phyloP scores from a whole-genome alignment of 1,140 invertebrate species.

The Frieseomelitta varia region DNA sequence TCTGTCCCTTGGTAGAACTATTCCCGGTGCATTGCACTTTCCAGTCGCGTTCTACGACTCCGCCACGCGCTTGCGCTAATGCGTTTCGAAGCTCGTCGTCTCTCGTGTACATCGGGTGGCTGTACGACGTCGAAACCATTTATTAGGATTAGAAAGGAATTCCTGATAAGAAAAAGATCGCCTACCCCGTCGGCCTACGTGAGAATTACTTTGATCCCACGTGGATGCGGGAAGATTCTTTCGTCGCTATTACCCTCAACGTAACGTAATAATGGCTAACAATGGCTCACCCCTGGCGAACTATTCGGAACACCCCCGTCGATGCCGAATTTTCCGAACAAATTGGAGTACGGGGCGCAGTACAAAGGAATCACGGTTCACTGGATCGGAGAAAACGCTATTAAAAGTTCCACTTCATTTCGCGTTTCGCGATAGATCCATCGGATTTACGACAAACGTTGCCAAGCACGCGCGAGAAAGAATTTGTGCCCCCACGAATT shows the following conservation, averaged over 20 bases:
- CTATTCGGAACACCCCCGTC: neutral
- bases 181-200: neutral
- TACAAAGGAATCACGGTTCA: neutral
- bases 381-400: slow-evolving; percentile 2
- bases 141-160: too few relatives aligned
- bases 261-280: slow-evolving; percentile 32
- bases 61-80: slow-evolving; percentile 18
- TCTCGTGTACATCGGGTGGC: neutral
- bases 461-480: neutral
- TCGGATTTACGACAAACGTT: slow-evolving; percentile 27
- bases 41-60: neutral
- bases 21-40: slow-evolving; percentile 67
- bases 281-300: slow-evolving; percentile 1
- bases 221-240: neutral
- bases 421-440: slow-evolving; percentile 7
- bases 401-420: slow-evolving; percentile 44
- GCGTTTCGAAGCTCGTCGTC: neutral
- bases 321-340: slow-evolving; percentile 44
- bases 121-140: neutral
- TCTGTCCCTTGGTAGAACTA: slow-evolving; percentile 58
- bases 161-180: neutral
- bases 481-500: too few relatives aligned
- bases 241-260: neutral
- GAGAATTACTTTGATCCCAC: neutral
- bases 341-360: slow-evolving; percentile 25